These are phyloP conservation scores for Serranus cabrilla DNA, from an alignment of 2,797 vertebrate genomes.

Conservation along the genomic window DNA sequence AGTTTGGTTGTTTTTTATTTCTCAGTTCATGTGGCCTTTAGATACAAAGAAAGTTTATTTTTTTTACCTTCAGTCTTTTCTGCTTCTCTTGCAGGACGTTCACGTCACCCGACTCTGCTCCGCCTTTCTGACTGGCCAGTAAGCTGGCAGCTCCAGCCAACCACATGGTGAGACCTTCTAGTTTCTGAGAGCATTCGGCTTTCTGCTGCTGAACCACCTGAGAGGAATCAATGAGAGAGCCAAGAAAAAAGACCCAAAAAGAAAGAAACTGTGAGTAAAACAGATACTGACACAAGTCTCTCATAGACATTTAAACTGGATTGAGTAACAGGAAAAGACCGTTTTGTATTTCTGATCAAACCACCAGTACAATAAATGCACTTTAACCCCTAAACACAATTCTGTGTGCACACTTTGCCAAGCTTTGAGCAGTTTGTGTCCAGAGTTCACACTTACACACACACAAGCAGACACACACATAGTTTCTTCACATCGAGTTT, in stretches of 20 bases:
- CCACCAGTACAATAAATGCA: constrained; percentile 9
- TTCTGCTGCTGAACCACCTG: constrained; percentile 95
- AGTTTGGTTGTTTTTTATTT: not conserved
- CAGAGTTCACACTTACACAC: constrained; percentile 77
- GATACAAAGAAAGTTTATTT: not conserved
- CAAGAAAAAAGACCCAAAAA: constrained; percentile 25
- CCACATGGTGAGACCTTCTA: constrained; percentile 91
- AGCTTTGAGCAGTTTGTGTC: constrained; percentile 88
- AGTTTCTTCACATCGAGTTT: constrained; percentile 44
- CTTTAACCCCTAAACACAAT: constrained; percentile 21
- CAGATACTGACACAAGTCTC: not conserved
- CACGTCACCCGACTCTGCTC: constrained; percentile 84
- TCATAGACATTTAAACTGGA: not conserved
- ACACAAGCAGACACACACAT: constrained; percentile 28
- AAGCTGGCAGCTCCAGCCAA: constrained; percentile 87
- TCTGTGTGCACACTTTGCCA: constrained; percentile 64
- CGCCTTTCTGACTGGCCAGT: constrained; percentile 84
- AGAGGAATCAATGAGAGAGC: not conserved
- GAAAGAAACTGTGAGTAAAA: constrained; percentile 37
- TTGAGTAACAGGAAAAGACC: not conserved
- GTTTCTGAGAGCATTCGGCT: constrained; percentile 89
- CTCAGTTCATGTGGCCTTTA: not conserved
- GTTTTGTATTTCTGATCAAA: not conserved
- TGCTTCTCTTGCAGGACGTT: constrained; percentile 88
- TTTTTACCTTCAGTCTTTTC: constrained; percentile 89